Conservation (phyloP, 2,113 vertebrate genomes). For the Saiga tatarica region DNA sequence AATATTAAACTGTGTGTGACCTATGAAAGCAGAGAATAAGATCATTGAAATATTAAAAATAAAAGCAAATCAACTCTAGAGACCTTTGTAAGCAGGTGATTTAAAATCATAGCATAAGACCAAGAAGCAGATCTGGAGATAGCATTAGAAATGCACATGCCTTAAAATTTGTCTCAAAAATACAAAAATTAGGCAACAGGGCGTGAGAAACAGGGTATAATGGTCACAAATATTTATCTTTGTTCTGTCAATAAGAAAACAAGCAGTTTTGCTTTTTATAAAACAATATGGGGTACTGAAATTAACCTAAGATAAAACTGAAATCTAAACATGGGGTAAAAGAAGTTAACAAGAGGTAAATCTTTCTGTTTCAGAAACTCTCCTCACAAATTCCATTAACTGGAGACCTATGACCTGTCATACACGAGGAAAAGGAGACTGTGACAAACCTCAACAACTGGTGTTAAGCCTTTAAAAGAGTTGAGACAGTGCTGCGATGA, state of each 20-base stretch:
- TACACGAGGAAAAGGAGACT: not conserved
- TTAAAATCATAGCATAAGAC: not conserved
- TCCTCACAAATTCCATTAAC: not conserved
- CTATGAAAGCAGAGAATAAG: not conserved
- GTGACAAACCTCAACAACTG: not conserved
- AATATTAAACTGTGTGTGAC: not conserved
- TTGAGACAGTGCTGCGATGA: not conserved
- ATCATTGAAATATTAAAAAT: not conserved
- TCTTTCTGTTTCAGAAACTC: not conserved
- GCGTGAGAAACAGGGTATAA: not conserved
- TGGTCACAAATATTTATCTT: not conserved
- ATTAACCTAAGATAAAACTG: not conserved
- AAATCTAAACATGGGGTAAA: not conserved
- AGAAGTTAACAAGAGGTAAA: not conserved
- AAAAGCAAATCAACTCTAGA: not conserved
- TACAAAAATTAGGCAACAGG: not conserved
- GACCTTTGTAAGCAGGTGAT: not conserved
- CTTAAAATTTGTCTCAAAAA: not conserved
- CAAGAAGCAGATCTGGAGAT: not conserved
- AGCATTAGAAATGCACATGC: not conserved
- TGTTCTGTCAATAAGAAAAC: not conserved
- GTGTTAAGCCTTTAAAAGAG: not conserved
- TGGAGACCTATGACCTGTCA: not conserved
- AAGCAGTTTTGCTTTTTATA: not conserved
- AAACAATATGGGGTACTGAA: not conserved